Conservation (phyloP, 2,113 vertebrate genomes). For the Forbesichthys agassizii region DNA sequence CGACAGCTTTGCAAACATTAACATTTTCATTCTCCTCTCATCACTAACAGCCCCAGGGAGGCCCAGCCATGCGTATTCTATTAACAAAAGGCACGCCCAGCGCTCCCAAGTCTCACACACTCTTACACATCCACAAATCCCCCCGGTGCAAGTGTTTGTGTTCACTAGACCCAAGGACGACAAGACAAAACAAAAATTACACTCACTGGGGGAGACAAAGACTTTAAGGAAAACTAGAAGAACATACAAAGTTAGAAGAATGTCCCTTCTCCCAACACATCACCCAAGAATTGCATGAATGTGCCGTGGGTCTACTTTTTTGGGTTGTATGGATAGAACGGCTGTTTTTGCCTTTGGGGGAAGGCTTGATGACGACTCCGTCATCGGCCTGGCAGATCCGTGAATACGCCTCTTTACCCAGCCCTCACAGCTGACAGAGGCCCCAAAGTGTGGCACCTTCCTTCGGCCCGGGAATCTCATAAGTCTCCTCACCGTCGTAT, state of each 20-base stretch:
- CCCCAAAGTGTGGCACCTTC: not conserved
- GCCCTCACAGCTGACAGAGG: conserved; percentile 4
- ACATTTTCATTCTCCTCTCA: conserved; percentile 73
- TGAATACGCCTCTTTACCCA: conserved; percentile 3
- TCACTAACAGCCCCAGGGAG: conserved; percentile 69
- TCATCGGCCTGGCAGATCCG: conserved; percentile 11
- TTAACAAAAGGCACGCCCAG: conserved; percentile 75
- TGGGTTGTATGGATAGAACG: conserved; percentile 23
- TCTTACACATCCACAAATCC: conserved; percentile 71
- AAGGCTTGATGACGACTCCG: conserved; percentile 10
- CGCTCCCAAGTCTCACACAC: conserved; percentile 65
- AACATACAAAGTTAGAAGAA: conserved; percentile 32
- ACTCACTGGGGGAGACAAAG: conserved; percentile 18
- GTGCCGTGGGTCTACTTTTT: conserved; percentile 11
- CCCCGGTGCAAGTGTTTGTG: conserved; percentile 70
- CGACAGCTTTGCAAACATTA: conserved; percentile 66
- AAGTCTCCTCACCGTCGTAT: not conserved
- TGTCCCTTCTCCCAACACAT: conserved; percentile 18
- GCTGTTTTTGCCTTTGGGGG: conserved; percentile 17
- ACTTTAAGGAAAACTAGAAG: conserved; percentile 33
- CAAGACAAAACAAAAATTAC: conserved; percentile 8
- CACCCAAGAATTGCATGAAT: conserved; percentile 3
- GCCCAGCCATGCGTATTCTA: conserved; percentile 72
- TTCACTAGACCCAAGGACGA: conserved; percentile 63
- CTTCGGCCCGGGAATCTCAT: not conserved